Evolutionary conservation across 2,888 invertebrate species (phyloP), one percentile per base, ranked within the genome.

Genomic region (Electrophaes corylata): DNA sequence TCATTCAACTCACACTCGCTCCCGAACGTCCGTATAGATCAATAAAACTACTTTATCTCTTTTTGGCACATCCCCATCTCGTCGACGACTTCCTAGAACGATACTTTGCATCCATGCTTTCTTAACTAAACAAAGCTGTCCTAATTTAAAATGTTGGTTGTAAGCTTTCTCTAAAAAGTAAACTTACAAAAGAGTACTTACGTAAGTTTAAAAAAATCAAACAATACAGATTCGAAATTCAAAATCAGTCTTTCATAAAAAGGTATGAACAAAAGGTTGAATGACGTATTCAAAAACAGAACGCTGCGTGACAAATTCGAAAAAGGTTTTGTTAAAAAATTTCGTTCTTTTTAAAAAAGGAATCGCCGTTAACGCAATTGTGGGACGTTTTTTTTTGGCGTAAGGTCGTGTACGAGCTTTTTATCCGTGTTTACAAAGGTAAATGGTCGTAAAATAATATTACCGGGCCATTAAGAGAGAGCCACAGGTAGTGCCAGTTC

Each of bases 21-120:
- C 88, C 85, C 84, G 88, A 89, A 90, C 87, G 91, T 91, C 91
- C 90, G 91, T 91, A 88, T 91, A 91, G 92, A 92, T 92, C 92
- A 92, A 92, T 92, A 92, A 92, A 92, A 92, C 92, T 92, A 92
- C 92, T 92, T 92, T 92, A 92, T 92, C 91, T 92, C 92, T 92
- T 92, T 92, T 92, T 92, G 92, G 92, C 92, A 92, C 91, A 91
- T 92, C 89, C 92, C 88, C 87, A 86, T 88, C 84, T 86, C 86
- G 86, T 84, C 83, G 83, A 76, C 81, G 83, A 86, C 86, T 91
- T 91, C 89, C 88, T 86, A 83, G 84, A 88, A 88, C 78, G 85
- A 86, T 83, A 84, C 87, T 16, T 78, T 78, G 73, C 74, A 78
- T 75, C 16, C 80, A 78, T 78, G 82, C 82, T 88, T 88, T 85